Conservation (phyloP, 1,140 invertebrate species). For the Mesaphorura yosii region DNA sequence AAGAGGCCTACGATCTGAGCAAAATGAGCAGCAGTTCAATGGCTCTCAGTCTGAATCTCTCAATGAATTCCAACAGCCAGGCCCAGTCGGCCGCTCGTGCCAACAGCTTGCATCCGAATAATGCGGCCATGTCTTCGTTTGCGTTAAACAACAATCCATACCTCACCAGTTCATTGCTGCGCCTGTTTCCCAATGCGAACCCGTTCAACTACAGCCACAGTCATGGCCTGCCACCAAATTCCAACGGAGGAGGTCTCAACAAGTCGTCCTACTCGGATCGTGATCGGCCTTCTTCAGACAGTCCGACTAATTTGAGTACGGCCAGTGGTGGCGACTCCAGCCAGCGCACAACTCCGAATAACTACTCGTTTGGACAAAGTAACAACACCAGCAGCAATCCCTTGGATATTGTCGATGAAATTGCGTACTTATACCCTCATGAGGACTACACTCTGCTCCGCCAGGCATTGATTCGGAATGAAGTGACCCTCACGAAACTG, state of each 20-base stretch:
- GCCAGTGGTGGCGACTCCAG: background rate
- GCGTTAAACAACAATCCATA: no score
- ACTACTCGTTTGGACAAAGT: no score
- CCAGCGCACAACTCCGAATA: no score
- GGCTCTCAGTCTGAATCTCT: constrained; percentile 9
- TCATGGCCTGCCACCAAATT: background rate
- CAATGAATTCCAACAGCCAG: background rate
- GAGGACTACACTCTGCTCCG: constrained; percentile 26
- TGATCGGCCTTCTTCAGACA: background rate
- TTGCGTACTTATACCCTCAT: constrained; percentile 23
- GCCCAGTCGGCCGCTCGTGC: no score
- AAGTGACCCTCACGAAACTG: constrained; percentile 27
- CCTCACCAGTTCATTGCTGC: background rate
- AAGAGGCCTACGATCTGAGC: background rate
- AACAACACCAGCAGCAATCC: background rate
- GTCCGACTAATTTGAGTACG: background rate
- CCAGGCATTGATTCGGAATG: constrained; percentile 26
- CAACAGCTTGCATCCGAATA: no score
- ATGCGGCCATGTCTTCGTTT: no score
- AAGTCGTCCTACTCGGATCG: no score
- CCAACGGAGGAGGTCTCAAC: constrained; percentile 6
- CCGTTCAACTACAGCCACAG: background rate
- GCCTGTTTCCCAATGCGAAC: no score
- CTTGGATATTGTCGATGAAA: constrained; percentile 22
- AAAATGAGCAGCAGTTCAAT: background rate